phyloP scores from a whole-genome alignment of 2,888 invertebrate species.

The Amblyteles armatorius region DNA sequence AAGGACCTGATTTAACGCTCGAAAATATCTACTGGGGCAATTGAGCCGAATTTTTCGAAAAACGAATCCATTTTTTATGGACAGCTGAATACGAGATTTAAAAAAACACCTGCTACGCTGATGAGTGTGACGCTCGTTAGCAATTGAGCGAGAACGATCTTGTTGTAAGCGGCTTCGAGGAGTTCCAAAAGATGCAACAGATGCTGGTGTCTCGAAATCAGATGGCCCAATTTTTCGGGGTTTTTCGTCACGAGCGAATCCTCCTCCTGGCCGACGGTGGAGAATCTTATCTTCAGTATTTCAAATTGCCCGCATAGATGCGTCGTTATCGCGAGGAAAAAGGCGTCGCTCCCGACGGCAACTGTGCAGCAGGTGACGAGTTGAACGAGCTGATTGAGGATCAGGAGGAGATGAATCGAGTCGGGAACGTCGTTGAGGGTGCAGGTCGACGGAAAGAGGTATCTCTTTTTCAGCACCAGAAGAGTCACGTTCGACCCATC shows the following conservation, averaged over 20 bases:
- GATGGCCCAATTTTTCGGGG: background rate
- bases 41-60: background rate
- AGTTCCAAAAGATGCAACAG: constrained; percentile 56
- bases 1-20: no score
- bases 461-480: no score
- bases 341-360: constrained; percentile 59
- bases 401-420: constrained; percentile 42
- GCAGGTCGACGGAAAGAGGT: no score
- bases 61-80: background rate
- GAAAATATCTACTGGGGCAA: no score
- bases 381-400: constrained; percentile 59
- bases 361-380: constrained; percentile 43
- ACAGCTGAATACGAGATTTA: background rate
- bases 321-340: constrained; percentile 67
- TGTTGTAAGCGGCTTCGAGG: constrained; percentile 61
- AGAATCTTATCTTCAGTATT: constrained; percentile 62
- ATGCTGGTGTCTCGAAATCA: constrained; percentile 46
- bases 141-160: constrained; percentile 68
- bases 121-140: constrained; percentile 61
- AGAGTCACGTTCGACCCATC: no score
- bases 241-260: background rate
- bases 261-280: background rate
- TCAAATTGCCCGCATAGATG: constrained; percentile 73
- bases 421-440: constrained; percentile 36
- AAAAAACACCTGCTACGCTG: constrained; percentile 62